A percentile compares a stretch with the other conserved stretches of the same genome.
Conservation (phyloP, 2,797 vertebrate genomes). For the Brachymystax lenok region DNA sequence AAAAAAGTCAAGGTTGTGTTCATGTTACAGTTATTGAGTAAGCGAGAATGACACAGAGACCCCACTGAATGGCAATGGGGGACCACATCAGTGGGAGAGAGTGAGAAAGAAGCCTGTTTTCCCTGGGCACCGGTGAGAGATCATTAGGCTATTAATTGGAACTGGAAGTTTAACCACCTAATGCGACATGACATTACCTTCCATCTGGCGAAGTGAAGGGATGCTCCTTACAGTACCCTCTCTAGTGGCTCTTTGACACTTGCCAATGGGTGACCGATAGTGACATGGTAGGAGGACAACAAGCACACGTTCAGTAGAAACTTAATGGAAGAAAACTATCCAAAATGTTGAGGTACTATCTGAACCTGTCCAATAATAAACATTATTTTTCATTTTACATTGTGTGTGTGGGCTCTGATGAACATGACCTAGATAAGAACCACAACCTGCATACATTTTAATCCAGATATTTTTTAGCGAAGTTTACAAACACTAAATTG, state of each 20-base stretch:
- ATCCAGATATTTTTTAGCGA: no score
- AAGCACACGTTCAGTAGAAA: not conserved
- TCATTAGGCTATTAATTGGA: constrained; percentile 77
- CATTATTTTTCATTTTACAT: no score
- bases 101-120: constrained; percentile 37
- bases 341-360: no score
- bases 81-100: not conserved
- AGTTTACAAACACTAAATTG: no score
- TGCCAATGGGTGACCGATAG: no score
- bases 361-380: no score
- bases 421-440: no score
- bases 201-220: constrained; percentile 65
- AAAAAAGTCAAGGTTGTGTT: constrained; percentile 12
- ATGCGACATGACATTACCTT: constrained; percentile 75
- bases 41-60: not conserved
- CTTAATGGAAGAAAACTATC: no score
- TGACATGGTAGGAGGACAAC: not conserved
- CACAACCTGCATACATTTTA: no score
- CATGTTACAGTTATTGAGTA: not conserved
- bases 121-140: constrained; percentile 68
- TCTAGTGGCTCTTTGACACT: constrained; percentile 4
- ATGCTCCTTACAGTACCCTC: constrained; percentile 6
- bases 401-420: no score
- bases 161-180: constrained; percentile 81
- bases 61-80: not conserved